A percentile compares a stretch with the other conserved stretches of the same genome.
These are phyloP conservation scores for Macropis europaea DNA, from an alignment of 2,888 invertebrate genomes.

Conservation along the genomic window DNA sequence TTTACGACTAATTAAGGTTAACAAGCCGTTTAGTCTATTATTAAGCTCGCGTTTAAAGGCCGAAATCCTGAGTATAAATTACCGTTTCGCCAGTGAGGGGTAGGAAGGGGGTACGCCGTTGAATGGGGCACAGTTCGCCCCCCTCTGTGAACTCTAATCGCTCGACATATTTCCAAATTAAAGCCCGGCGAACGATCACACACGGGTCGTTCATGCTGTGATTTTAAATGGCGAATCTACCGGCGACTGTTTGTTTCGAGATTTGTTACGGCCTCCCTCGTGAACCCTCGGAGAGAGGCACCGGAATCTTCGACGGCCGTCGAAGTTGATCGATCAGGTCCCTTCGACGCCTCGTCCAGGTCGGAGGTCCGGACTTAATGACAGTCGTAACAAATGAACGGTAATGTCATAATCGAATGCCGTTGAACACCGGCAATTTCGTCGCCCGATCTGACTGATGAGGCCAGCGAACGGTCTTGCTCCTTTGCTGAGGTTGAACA, in stretches of 20 bases:
- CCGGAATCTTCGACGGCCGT: conserved; percentile 21
- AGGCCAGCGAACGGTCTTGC: background rate
- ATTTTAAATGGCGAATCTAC: conserved; percentile 74
- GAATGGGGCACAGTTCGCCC: conserved; percentile 45
- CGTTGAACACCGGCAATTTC: conserved; percentile 49
- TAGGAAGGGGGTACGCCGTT: conserved; percentile 34
- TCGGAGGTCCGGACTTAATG: conserved; percentile 58
- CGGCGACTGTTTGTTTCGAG: conserved; percentile 68
- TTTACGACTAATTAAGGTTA: conserved; percentile 77
- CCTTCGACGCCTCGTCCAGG: conserved; percentile 55
- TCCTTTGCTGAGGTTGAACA: conserved; percentile 1
- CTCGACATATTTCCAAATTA: conserved; percentile 73
- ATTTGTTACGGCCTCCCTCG: conserved; percentile 69
- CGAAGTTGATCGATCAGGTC: conserved; percentile 48
- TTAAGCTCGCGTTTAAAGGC: conserved; percentile 69
- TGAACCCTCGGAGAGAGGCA: conserved; percentile 13
- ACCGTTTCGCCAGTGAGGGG: conserved; percentile 34
- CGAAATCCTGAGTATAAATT: conserved; percentile 71
- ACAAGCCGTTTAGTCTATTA: conserved; percentile 76
- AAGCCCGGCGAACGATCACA: conserved; percentile 49
- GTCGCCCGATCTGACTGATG: conserved; percentile 45
- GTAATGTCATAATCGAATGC: conserved; percentile 63
- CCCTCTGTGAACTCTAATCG: conserved; percentile 69
- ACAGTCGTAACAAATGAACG: conserved; percentile 62
- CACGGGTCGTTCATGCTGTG: conserved; percentile 71